Evolutionary conservation across 2,888 invertebrate genomes (phyloP), one percentile per base, ranked within the genome.

Genomic region (Lordiphosa fenestrarum): DNA sequence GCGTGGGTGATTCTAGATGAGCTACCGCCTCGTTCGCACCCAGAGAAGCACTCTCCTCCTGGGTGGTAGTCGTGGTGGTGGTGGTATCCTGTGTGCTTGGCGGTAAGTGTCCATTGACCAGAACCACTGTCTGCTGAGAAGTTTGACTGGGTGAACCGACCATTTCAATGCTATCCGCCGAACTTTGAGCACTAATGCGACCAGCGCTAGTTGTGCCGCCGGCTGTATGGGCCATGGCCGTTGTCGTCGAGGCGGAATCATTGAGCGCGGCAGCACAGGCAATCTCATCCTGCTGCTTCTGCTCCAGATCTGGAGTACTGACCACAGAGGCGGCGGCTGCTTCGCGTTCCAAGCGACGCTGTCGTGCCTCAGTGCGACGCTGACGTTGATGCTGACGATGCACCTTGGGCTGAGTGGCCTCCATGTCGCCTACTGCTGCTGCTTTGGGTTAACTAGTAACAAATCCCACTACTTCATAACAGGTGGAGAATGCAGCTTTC

Each of bases 311-410:
- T 7, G 30, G 30, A 9, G 30, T 30, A 30, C 30, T 30, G 30
- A 30, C 30, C 30, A 30, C 30, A 2, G 30, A 30, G 30, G 30
- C 30, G 30, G 83, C 86, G 53, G 68, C 85, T 50, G 76, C 85
- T 64, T 73, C 85, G 12, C 87, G 80, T 38, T 85, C 86, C 64
- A 86, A 68, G 2, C 86, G 87, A 37, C 87, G 85, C 65, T 88
- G 86, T 40, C 89, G 85, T 35, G 88, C 87, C 68, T 86, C 87
- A 23, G 87, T 86, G 61, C 85, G 86, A 9, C 87, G 82, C 58
- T 89, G 88, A 53, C 89, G 87, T 67, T 87, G 88, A 61, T 88
- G 88, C 75, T 89, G 89, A 58, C 88, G 88, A 84, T 90, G 90
- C 71, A 90, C 89, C 85, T 89, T 90, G 70, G 89, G 88, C 67